These are phyloP conservation scores for Ammodytes marinus DNA, from an alignment of 2,113 vertebrate species.

Conservation along the genomic window DNA sequence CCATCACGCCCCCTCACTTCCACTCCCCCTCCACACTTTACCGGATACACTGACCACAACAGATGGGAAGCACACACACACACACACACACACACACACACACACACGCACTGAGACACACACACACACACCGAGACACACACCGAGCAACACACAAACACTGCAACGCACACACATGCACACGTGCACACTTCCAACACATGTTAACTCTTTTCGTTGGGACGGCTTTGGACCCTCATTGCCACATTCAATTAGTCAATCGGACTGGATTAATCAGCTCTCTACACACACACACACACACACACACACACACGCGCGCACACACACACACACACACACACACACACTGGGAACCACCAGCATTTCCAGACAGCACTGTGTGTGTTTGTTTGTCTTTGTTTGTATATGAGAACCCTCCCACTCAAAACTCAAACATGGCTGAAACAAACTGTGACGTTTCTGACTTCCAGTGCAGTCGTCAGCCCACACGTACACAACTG, in stretches of 20 bases:
- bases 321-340: constrained; percentile 20
- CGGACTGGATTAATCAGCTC: constrained; percentile 69
- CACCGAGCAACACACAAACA: constrained; percentile 23
- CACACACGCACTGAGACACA: constrained; percentile 14
- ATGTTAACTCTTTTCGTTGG: constrained; percentile 60
- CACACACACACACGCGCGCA: constrained; percentile 25
- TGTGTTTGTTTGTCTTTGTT: constrained; percentile 6
- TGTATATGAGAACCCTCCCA: background rate
- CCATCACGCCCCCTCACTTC: constrained; percentile 23
- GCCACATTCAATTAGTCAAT: constrained; percentile 70
- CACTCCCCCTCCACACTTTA: constrained; percentile 27
- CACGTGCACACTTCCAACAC: constrained; percentile 47
- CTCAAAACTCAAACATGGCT: constrained; percentile 10
- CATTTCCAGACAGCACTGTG: background rate
- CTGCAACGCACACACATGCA: constrained; percentile 5
- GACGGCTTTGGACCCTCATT: constrained; percentile 56
- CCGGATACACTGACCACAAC: constrained; percentile 65
- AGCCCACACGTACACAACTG: background rate
- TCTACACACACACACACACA: constrained; percentile 9
- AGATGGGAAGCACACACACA: constrained; percentile 67
- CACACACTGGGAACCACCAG: constrained; percentile 1
- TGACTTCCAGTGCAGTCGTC: constrained; percentile 2
- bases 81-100: constrained; percentile 25
- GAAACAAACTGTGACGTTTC: constrained; percentile 28
- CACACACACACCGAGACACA: constrained; percentile 22